phyloP scores from a whole-genome alignment of 2,797 vertebrate genomes.

The Arnoldichthys spilopterus region DNA sequence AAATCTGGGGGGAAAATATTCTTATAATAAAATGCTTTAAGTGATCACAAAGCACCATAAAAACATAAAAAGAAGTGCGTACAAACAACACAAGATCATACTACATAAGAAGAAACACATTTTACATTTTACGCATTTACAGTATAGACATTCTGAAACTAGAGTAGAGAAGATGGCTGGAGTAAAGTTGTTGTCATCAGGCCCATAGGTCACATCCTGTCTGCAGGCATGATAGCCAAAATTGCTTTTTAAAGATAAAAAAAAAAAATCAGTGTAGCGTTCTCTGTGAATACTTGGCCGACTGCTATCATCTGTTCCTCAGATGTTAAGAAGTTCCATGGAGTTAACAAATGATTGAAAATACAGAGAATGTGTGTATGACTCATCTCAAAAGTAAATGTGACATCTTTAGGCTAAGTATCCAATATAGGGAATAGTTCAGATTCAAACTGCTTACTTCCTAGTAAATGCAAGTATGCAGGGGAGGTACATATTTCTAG shows the following conservation, averaged over 20 bases:
- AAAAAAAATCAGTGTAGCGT: not conserved
- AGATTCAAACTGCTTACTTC: not conserved
- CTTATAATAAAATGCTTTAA: too few relatives aligned
- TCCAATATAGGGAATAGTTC: not conserved
- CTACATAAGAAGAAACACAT: too few relatives aligned
- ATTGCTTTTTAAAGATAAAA: conserved; percentile 24
- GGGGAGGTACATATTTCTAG: not conserved
- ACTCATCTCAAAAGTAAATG: conserved; percentile 32
- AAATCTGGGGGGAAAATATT: too few relatives aligned
- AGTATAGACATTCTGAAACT: too few relatives aligned
- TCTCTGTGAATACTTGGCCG: conserved; percentile 14
- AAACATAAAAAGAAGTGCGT: too few relatives aligned
- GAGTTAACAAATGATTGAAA: not conserved
- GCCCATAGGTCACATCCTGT: conserved; percentile 20
- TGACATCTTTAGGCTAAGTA: not conserved
- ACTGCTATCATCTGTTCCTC: conserved; percentile 33
- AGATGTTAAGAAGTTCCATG: conserved; percentile 25
- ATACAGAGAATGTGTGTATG: conserved; percentile 6
- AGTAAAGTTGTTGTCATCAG: not conserved
- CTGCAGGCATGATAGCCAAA: conserved; percentile 1
- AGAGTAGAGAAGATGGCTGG: not conserved
- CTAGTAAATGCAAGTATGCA: not conserved
- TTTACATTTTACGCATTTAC: too few relatives aligned
- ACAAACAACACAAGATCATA: too few relatives aligned
- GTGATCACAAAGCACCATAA: too few relatives aligned